Percentiles rank a stretch among this genome's conserved stretches.
Conservation (phyloP, 1,140 invertebrate species). For the Drosophila littoralis region DNA sequence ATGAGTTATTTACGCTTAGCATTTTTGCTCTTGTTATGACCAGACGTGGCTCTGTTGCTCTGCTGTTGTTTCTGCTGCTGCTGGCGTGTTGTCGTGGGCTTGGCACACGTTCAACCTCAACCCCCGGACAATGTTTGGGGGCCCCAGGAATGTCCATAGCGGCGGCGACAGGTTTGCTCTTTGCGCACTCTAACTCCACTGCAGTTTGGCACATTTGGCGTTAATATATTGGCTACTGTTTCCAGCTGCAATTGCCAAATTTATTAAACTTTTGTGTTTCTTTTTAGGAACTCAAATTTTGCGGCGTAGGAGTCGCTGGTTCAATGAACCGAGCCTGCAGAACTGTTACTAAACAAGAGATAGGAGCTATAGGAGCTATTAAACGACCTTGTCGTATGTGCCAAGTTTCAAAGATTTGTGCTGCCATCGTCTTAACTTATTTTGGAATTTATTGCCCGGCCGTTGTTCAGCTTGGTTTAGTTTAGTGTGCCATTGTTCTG, state of each 20-base stretch:
- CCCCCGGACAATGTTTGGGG: slow-evolving; percentile 28
- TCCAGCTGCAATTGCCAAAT: slow-evolving; percentile 48
- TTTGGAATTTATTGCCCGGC: slow-evolving; percentile 63
- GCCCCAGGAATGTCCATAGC: slow-evolving; percentile 42
- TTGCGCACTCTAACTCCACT: slow-evolving; percentile 19
- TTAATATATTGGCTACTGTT: slow-evolving; percentile 65
- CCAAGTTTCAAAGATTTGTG: slow-evolving; percentile 24
- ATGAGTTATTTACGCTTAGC: slow-evolving; percentile 78
- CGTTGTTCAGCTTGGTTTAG: slow-evolving; percentile 58
- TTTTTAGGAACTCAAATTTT: slow-evolving; percentile 21
- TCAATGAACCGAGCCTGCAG: slow-evolving; percentile 61
- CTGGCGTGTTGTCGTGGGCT: slow-evolving; percentile 60
- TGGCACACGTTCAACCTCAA: slow-evolving; percentile 70
- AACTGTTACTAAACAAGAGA: not conserved
- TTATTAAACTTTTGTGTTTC: slow-evolving; percentile 12
- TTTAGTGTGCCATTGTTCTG: slow-evolving; percentile 79
- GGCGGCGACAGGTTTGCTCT: slow-evolving; percentile 22
- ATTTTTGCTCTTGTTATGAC: slow-evolving; percentile 71
- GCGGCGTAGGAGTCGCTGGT: slow-evolving; percentile 52
- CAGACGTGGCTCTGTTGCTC: slow-evolving; percentile 40
- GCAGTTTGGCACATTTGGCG: slow-evolving; percentile 60
- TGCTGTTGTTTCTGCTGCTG: not conserved
- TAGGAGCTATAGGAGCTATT: slow-evolving; percentile 26
- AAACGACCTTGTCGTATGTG: slow-evolving; percentile 67
- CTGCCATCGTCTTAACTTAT: slow-evolving; percentile 59